These are phyloP conservation scores for Lutjanus erythropterus DNA, from an alignment of 2,113 vertebrate species.

Conservation along the genomic window DNA sequence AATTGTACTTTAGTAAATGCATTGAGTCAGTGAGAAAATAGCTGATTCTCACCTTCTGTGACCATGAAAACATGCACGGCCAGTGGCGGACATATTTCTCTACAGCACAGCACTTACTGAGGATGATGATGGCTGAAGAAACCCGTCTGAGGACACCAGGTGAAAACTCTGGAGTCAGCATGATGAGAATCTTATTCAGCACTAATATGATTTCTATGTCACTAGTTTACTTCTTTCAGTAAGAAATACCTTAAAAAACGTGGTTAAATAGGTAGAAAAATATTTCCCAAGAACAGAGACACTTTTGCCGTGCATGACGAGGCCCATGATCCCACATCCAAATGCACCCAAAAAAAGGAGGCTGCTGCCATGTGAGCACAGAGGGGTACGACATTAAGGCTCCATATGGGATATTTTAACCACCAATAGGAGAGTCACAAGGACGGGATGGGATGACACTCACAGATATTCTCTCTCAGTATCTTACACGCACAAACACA, in stretches of 20 bases:
- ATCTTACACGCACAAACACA: conserved; percentile 1
- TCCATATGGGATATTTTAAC: conserved; percentile 83
- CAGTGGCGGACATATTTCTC: background rate
- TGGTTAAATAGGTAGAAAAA: conserved; percentile 20
- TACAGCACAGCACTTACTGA: conserved; percentile 76
- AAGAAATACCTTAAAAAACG: background rate
- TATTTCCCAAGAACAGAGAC: conserved; percentile 27
- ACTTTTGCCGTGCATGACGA: conserved; percentile 48
- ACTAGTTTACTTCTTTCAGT: conserved; percentile 6
- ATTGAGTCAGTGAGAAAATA: background rate
- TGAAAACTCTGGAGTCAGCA: conserved; percentile 75
- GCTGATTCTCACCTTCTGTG: conserved; percentile 7
- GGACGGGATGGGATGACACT: conserved; percentile 72
- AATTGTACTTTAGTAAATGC: background rate
- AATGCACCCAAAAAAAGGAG: conserved; percentile 66
- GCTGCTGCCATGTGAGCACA: conserved; percentile 59
- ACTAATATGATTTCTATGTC: background rate
- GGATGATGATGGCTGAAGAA: conserved; percentile 81
- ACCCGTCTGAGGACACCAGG: conserved; percentile 76
- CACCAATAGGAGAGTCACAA: conserved; percentile 77
- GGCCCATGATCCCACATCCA: conserved; percentile 51
- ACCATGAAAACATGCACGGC: conserved; percentile 22
- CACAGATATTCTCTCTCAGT: conserved; percentile 38
- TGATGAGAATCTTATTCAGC: conserved; percentile 47
- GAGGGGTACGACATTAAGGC: conserved; percentile 70